Evolutionary conservation across 2,113 vertebrate genomes (phyloP).

Genomic region (Elanus axillaris): DNA sequence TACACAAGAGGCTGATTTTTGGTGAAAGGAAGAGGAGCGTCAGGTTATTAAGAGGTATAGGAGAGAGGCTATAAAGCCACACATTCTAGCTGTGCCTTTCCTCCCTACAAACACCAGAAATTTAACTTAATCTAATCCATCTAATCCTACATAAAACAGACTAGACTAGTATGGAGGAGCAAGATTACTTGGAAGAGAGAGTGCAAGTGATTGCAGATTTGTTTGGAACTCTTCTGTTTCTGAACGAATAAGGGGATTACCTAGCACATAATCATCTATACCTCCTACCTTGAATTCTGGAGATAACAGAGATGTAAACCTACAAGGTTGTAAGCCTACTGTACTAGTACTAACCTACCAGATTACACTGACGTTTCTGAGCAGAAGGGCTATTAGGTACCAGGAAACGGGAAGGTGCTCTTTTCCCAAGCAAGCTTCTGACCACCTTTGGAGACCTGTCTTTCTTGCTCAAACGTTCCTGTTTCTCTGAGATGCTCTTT

Average conservation of each 20-base stretch:
- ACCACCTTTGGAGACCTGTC: not conserved
- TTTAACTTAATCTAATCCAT: not conserved
- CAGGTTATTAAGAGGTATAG: not conserved
- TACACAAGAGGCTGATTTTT: not conserved
- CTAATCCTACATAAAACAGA: not conserved
- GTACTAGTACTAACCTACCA: not conserved
- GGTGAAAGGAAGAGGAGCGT: not conserved
- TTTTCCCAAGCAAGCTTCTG: not conserved
- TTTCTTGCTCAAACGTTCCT: not conserved
- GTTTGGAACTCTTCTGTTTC: not conserved
- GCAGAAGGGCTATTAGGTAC: not conserved
- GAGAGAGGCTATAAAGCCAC: not conserved
- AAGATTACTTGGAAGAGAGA: not conserved
- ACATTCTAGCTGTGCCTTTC: not conserved
- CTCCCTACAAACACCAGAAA: not conserved
- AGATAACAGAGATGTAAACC: not conserved
- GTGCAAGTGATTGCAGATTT: not conserved
- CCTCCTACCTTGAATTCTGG: not conserved
- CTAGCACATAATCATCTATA: not conserved
- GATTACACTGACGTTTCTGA: not conserved
- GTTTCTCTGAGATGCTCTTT: not conserved
- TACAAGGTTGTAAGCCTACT: not conserved
- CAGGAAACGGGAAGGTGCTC: not conserved
- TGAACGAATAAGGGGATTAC: not conserved
- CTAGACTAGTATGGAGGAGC: not conserved